A percentile compares a stretch with the other conserved stretches of the same genome.
phyloP scores from a whole-genome alignment of 2,113 vertebrate genomes.

The Petroica traversi region DNA sequence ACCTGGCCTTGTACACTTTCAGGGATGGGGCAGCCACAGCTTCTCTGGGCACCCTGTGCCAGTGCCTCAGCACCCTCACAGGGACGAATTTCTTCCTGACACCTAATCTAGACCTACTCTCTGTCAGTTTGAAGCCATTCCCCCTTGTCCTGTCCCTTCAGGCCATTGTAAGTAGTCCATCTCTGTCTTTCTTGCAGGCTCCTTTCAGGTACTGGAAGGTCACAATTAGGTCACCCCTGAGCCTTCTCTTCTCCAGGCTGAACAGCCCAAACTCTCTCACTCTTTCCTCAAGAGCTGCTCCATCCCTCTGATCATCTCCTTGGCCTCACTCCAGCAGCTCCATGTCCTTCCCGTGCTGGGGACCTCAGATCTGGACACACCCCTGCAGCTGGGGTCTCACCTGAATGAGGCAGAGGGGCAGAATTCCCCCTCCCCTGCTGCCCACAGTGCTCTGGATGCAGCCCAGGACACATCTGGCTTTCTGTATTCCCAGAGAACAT shows the following conservation, averaged over 20 bases:
- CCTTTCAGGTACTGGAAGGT: neutral
- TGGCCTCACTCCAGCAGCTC: neutral
- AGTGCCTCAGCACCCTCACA: neutral
- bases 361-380: neutral
- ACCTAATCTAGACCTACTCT: neutral
- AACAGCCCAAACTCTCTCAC: neutral
- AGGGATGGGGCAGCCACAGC: neutral
- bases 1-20: neutral
- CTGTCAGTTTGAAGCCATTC: neutral
- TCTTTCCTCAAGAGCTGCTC: neutral
- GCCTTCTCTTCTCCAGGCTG: neutral
- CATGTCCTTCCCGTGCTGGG: neutral
- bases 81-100: neutral
- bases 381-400: neutral
- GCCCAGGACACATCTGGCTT: neutral
- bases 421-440: neutral
- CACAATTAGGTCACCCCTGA: neutral
- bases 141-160: neutral
- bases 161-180: neutral
- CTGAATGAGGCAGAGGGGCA: neutral
- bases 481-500: neutral
- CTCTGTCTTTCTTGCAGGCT: accelerated
- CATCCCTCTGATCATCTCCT: neutral
- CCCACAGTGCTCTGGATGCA: neutral
- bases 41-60: neutral